Base-by-base conservation (phyloP, 2,888 invertebrate genomes). In the Thyatira batis region DNA sequence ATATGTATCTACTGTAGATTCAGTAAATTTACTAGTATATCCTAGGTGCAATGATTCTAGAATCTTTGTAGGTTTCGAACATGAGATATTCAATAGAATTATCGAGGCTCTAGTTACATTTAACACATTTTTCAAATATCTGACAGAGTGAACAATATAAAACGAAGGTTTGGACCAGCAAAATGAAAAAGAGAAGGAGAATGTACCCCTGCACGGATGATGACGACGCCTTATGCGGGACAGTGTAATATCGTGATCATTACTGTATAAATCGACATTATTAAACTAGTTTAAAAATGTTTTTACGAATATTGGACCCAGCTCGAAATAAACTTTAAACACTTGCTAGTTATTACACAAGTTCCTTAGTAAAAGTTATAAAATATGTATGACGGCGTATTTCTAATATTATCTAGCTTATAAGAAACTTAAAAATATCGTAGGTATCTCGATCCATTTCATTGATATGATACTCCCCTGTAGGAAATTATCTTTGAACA, bases 241-340 rank as follows among this genome's bases (percentile, higher is more conserved):
- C 71, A 70, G 78, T 81, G 78, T 80, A 79, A 77, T 82, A 80
- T 55, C 75, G 67, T 72, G 58, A 56, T 60, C 59, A 45, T 50
- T 45, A 49, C 20, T 43, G 27, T 10, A 10, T 28, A 20, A 10
- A 17, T 48, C 17, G 17, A 1, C 44, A 43, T 45, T 11, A 39
- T 9, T n/a, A n/a, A n/a, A n/a, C n/a, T n/a, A n/a, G n/a, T n/a
- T n/a, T n/a, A n/a, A n/a, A n/a, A n/a, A n/a, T n/a, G n/a, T n/a
- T n/a, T n/a, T n/a, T n/a, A n/a, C n/a, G n/a, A n/a, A n/a, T n/a
- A 6, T 23, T 23, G 23, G 23, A 23, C 23, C 23, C n/a, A n/a
- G n/a, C n/a, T n/a, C n/a, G n/a, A n/a, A n/a, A n/a, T n/a, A n/a
- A n/a, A n/a, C n/a, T n/a, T n/a, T n/a, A n/a, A n/a, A n/a, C n/a